These are phyloP conservation scores for Tetranychus truncatus DNA, from an alignment of 2,888 invertebrate species.

Conservation along the genomic window DNA sequence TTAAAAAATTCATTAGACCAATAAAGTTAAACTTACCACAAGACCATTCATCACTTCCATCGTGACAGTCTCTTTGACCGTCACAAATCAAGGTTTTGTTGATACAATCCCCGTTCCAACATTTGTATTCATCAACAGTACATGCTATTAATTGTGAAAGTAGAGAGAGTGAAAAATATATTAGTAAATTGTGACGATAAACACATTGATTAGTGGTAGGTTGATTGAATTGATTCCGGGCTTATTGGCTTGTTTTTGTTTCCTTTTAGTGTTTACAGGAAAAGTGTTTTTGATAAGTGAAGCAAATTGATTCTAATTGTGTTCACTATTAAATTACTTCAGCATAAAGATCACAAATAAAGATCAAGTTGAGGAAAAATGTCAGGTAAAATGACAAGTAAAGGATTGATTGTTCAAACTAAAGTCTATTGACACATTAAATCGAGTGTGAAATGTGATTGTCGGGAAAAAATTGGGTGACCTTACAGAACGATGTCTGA, in stretches of 20 bases:
- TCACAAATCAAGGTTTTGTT: slow-evolving; percentile 39
- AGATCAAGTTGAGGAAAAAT: too few relatives aligned
- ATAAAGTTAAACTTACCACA: slow-evolving; percentile 22
- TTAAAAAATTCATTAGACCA: background rate
- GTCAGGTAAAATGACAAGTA: background rate
- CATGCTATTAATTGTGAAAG: slow-evolving; percentile 15
- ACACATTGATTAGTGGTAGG: too few relatives aligned
- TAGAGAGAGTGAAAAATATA: background rate
- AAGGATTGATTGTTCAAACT: background rate
- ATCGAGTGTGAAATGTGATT: background rate
- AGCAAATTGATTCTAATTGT: too few relatives aligned
- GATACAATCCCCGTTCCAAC: slow-evolving; percentile 25
- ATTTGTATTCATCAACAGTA: slow-evolving; percentile 22
- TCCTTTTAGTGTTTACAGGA: too few relatives aligned
- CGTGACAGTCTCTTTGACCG: slow-evolving; percentile 33
- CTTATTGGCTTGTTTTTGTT: too few relatives aligned
- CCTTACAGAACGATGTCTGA: background rate
- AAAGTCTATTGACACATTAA: background rate
- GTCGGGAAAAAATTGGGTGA: background rate
- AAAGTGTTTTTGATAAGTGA: too few relatives aligned
- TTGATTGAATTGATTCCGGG: too few relatives aligned
- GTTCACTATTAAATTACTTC: too few relatives aligned
- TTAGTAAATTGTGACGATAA: background rate
- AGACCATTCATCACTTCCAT: slow-evolving; percentile 27
- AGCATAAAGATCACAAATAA: too few relatives aligned